Evolutionary conservation across 2,888 invertebrate genomes (phyloP).

Genomic region (Philaethria dido): DNA sequence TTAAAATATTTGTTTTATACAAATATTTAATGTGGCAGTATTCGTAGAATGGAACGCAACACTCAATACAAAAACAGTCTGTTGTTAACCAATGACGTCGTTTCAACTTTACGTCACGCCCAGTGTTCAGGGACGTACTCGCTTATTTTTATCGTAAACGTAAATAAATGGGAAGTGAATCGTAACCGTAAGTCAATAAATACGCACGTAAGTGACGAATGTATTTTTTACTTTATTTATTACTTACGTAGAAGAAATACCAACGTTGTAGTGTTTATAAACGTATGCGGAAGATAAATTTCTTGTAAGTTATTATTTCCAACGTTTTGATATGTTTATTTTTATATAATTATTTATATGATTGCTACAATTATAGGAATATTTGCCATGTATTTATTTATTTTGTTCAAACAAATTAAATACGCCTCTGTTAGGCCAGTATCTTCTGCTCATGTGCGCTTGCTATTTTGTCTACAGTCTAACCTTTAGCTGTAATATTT

Average conservation of each 20-base stretch:
- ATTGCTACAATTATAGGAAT: neutral
- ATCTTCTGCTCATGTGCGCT: conserved; percentile 71
- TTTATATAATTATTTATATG: neutral
- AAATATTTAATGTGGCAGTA: neutral
- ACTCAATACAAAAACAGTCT: conserved; percentile 47
- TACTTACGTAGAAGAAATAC: conserved; percentile 11
- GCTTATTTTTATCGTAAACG: conserved; percentile 65
- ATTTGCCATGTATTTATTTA: neutral
- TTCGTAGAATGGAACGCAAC: conserved; percentile 61
- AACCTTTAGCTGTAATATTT: conserved; percentile 54
- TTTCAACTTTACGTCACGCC: conserved; percentile 73
- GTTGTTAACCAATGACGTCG: conserved; percentile 71
- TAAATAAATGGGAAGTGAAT: conserved; percentile 59
- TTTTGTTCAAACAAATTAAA: conserved; percentile 29
- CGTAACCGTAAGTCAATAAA: conserved; percentile 53
- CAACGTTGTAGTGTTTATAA: neutral
- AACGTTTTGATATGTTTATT: neutral
- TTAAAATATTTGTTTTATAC: neutral
- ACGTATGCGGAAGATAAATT: conserved; percentile 12
- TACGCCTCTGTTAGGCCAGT: conserved; percentile 48
- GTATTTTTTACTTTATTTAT: conserved; percentile 25
- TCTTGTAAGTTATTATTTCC: neutral
- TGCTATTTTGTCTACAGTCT: conserved; percentile 52
- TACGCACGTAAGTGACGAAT: conserved; percentile 34
- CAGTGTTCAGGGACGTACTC: conserved; percentile 79